These are phyloP conservation scores for Atta cephalotes DNA, from an alignment of 1,140 invertebrate species.

Conservation along the genomic window DNA sequence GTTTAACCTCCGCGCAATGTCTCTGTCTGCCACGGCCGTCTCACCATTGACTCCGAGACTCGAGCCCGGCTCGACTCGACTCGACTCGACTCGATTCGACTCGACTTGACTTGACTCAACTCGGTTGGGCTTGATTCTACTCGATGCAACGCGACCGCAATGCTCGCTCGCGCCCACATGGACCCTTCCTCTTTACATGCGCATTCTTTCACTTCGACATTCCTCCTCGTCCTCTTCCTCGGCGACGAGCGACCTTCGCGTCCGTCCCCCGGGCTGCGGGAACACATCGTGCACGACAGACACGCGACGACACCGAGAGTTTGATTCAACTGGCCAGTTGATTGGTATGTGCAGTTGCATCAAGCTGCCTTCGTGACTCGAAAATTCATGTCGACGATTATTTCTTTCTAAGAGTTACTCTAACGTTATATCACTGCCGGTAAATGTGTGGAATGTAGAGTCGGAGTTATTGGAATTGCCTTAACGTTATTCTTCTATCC, in stretches of 20 bases:
- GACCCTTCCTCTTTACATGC: constrained; percentile 46
- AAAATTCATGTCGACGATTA: constrained; percentile 2
- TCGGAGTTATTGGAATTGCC: not conserved
- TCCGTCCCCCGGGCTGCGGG: not conserved
- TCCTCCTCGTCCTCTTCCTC: constrained; percentile 69
- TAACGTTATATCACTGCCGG: constrained; percentile 19
- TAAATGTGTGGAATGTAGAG: not conserved
- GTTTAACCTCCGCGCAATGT: constrained; percentile 84
- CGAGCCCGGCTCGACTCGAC: not conserved
- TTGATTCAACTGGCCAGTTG: constrained; percentile 29
- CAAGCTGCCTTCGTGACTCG: constrained; percentile 25
- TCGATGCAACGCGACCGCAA: constrained; percentile 53
- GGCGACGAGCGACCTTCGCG: constrained; percentile 60
- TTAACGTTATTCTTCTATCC: not conserved
- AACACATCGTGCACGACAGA: constrained; percentile 17
- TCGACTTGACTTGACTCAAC: no score
- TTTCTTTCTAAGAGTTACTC: not conserved
- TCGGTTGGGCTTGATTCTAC: constrained; percentile 7
- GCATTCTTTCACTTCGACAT: constrained; percentile 69
- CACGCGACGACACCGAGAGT: constrained; percentile 29
- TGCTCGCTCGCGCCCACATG: constrained; percentile 72
- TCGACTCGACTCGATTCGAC: constrained; percentile 37
- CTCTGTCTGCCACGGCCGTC: constrained; percentile 77
- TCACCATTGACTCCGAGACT: constrained; percentile 37
- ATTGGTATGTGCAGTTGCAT: constrained; percentile 45